Percentiles rank a stretch among this genome's conserved stretches.
Evolutionary conservation across 2,888 invertebrate species (phyloP).

Genomic region (Smittia sp.): DNA sequence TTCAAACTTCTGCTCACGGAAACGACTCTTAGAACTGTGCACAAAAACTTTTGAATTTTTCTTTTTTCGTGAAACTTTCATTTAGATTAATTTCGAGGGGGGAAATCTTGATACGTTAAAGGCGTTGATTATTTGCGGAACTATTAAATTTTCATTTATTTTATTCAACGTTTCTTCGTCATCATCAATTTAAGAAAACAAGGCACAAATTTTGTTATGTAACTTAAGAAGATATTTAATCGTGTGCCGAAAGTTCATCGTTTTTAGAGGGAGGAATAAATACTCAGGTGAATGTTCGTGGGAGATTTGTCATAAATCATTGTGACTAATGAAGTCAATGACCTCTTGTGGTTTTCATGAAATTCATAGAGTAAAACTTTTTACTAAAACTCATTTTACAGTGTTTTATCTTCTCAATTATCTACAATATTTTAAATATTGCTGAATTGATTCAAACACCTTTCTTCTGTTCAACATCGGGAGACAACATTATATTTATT

Average conservation of each 20-base stretch:
- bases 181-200: constrained; percentile 37
- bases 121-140: constrained; percentile 6
- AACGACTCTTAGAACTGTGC: background rate
- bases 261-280: background rate
- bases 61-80: background rate
- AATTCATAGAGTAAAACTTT: too few species aligned
- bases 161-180: background rate
- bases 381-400: too few species aligned
- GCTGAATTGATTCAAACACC: too few species aligned
- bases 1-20: background rate
- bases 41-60: constrained; percentile 9
- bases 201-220: constrained; percentile 38
- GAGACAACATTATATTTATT: too few species aligned
- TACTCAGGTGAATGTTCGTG: too few species aligned
- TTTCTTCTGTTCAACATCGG: too few species aligned
- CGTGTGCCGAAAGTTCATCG: background rate
- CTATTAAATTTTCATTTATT: constrained; percentile 14
- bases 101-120: constrained; percentile 15
- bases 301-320: too few species aligned
- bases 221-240: constrained; percentile 21
- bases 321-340: too few species aligned
- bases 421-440: too few species aligned
- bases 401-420: too few species aligned
- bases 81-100: background rate
- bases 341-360: too few species aligned